Evolutionary conservation across 2,113 vertebrate genomes (phyloP).

Genomic region (Heterocephalus glaber): DNA sequence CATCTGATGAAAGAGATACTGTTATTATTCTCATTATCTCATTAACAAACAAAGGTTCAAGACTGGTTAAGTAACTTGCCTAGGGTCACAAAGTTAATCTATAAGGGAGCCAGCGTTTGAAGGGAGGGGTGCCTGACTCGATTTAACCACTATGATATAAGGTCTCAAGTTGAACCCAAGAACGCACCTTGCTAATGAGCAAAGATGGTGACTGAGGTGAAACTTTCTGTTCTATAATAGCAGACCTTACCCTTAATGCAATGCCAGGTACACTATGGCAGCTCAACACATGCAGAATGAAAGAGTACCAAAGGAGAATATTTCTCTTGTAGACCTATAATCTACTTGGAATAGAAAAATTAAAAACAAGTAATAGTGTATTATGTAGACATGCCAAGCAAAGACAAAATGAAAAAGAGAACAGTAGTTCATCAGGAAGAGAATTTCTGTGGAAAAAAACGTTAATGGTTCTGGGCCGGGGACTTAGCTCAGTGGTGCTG

Average conservation of each 20-base stretch:
- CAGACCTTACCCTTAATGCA: neutral
- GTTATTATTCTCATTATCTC: neutral
- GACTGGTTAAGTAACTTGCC: neutral
- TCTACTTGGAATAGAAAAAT: conserved; percentile 18
- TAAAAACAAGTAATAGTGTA: neutral
- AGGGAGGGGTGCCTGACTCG: neutral
- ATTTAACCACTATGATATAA: neutral
- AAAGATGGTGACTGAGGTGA: neutral
- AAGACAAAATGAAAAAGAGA: conserved; percentile 8
- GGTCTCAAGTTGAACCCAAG: neutral
- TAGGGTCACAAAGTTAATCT: neutral
- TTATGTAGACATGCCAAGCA: neutral
- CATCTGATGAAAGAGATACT: neutral
- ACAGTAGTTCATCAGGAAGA: neutral
- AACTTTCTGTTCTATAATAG: neutral
- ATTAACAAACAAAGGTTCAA: neutral
- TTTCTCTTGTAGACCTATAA: neutral
- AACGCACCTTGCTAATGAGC: neutral
- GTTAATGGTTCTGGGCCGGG: neutral
- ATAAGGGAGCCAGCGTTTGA: neutral
- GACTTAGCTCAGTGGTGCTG: no score
- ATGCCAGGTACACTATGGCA: neutral
- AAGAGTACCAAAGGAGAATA: neutral
- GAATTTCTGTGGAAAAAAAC: neutral
- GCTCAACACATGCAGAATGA: neutral